These are phyloP conservation scores for Trididemnum clinides DNA, from an alignment of 23 tunicate species.

Conservation along the genomic window DNA sequence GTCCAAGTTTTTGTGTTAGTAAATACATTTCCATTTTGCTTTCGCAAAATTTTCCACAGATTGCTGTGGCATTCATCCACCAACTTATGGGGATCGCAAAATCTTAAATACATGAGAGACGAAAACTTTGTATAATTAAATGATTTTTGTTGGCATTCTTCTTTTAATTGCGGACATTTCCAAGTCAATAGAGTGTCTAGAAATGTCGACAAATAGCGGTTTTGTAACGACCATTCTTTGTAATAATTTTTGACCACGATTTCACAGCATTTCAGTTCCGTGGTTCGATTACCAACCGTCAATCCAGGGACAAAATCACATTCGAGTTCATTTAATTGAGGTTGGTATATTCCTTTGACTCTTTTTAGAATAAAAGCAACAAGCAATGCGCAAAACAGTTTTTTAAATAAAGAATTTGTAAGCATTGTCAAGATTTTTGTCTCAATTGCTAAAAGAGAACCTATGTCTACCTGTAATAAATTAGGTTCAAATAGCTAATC, in stretches of 20 bases:
- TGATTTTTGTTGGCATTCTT: background rate
- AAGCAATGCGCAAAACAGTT: no score
- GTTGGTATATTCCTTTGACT: no score
- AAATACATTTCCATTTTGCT: background rate
- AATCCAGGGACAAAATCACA: no score
- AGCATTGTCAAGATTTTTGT: no score
- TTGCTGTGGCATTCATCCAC: background rate
- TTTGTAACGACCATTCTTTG: background rate
- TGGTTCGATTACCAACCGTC: no score
- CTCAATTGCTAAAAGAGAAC: no score
- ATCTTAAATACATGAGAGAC: background rate
- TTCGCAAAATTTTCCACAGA: background rate
- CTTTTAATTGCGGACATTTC: conserved; percentile 1
- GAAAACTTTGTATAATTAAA: background rate
- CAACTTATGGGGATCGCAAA: background rate
- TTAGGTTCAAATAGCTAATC: no score
- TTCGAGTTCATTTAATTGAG: no score
- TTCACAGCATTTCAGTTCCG: background rate
- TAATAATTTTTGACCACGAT: background rate
- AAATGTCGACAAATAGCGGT: background rate
- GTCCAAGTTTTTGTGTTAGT: background rate
- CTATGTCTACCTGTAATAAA: no score
- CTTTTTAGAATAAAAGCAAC: no score
- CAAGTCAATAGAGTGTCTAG: background rate
- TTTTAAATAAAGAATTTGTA: no score